phyloP scores from a whole-genome alignment of 2,888 invertebrate genomes.

The Conops quadrifasciatus region DNA sequence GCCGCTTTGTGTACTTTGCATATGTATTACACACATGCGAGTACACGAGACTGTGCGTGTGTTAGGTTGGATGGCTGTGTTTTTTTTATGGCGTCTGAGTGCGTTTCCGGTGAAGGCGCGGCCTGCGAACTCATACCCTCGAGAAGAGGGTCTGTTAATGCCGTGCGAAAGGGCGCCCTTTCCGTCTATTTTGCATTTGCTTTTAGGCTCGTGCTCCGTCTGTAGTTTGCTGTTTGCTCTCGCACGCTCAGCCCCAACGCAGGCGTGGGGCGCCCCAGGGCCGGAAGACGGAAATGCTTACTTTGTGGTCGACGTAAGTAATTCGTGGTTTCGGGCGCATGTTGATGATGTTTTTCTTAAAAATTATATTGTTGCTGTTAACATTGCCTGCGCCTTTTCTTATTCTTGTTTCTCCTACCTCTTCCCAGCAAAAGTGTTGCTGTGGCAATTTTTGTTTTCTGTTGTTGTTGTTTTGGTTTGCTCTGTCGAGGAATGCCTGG shows the following conservation, averaged over 20 bases:
- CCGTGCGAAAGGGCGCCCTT: constrained; percentile 19
- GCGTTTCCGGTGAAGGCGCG: constrained; percentile 17
- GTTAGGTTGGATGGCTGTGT: background rate
- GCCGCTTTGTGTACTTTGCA: background rate
- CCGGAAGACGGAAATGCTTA: constrained; percentile 31
- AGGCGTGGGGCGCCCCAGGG: background rate
- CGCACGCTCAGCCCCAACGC: background rate
- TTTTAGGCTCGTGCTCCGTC: constrained; percentile 10
- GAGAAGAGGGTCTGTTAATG: background rate
- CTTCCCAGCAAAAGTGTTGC: background rate
- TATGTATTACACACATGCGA: no score
- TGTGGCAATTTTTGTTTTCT: background rate
- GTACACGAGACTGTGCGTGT: background rate
- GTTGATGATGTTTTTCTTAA: constrained; percentile 36
- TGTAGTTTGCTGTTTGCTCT: constrained; percentile 6
- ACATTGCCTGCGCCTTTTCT: background rate
- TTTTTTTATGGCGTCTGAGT: constrained; percentile 5
- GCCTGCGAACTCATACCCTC: background rate
- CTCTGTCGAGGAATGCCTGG: constrained; percentile 26
- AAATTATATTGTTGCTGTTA: constrained; percentile 29
- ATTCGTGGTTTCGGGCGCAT: constrained; percentile 37
- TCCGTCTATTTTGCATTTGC: constrained; percentile 17
- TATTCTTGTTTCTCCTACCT: background rate
- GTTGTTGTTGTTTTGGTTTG: background rate
- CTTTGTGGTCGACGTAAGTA: constrained; percentile 35